These are phyloP conservation scores for Callospermophilus lateralis DNA, from an alignment of 2,113 vertebrate genomes.

Conservation along the genomic window DNA sequence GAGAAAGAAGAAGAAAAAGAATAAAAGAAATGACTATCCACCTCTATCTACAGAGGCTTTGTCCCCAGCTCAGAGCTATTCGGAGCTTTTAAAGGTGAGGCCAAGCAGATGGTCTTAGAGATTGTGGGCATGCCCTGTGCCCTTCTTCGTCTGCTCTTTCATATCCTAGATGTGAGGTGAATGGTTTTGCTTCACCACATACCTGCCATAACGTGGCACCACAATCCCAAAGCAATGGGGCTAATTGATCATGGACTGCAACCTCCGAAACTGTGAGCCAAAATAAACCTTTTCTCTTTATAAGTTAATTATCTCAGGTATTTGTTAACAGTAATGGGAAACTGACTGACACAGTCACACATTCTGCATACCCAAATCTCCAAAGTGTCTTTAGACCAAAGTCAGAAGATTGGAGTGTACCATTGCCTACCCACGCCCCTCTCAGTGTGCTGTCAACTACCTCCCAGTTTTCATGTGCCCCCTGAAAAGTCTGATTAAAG, in stretches of 20 bases:
- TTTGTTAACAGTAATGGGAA: not conserved
- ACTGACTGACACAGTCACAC: not conserved
- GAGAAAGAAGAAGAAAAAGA: too few relatives aligned
- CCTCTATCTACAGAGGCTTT: not conserved
- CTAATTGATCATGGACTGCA: not conserved
- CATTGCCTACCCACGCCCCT: not conserved
- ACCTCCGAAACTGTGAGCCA: not conserved
- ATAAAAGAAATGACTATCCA: too few relatives aligned
- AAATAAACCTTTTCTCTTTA: too few relatives aligned
- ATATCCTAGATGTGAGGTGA: not conserved
- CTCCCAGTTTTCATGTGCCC: not conserved
- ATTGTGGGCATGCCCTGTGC: not conserved
- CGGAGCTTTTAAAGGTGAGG: not conserved
- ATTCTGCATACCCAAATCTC: not conserved
- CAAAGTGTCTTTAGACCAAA: not conserved
- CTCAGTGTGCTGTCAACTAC: not conserved
- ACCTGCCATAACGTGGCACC: not conserved
- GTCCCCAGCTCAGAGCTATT: not conserved
- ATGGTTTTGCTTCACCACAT: not conserved
- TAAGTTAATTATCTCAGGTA: too few relatives aligned
- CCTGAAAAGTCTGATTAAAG: not conserved
- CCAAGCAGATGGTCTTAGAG: not conserved
- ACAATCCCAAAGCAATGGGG: too few relatives aligned
- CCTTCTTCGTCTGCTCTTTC: not conserved
- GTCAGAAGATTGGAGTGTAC: not conserved